phyloP scores from a whole-genome alignment of 1,140 invertebrate genomes.

The Drosophila miranda region DNA sequence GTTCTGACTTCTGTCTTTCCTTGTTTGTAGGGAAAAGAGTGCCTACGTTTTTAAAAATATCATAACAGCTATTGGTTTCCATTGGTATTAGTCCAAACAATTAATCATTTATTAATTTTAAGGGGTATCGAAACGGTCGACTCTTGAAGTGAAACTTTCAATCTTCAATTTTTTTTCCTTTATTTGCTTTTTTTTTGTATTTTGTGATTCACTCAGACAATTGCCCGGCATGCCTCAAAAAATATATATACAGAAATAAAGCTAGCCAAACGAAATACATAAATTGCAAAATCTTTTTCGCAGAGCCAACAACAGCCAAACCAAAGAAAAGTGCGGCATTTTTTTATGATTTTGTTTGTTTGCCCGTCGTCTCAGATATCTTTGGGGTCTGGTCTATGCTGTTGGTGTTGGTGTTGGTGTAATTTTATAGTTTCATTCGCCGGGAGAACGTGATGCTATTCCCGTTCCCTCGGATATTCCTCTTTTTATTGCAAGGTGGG shows the following conservation, averaged over 20 bases:
- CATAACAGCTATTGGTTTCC: no score
- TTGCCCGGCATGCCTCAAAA: slow-evolving; percentile 71
- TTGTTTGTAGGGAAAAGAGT: no score
- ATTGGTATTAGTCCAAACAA: no score
- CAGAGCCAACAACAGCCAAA: slow-evolving; percentile 20
- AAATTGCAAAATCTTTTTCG: slow-evolving; percentile 78
- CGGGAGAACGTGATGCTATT: slow-evolving; percentile 65
- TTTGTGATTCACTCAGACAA: slow-evolving; percentile 51
- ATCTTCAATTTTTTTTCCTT: no score
- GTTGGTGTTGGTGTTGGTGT: slow-evolving; percentile 6
- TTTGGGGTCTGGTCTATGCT: background rate
- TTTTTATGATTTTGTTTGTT: slow-evolving; percentile 68
- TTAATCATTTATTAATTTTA: no score
- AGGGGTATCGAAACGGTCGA: no score
- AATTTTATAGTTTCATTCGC: slow-evolving; percentile 64
- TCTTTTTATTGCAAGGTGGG: slow-evolving; percentile 44
- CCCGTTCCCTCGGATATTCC: slow-evolving; percentile 20
- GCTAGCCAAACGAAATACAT: slow-evolving; percentile 51
- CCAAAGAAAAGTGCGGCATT: slow-evolving; percentile 66
- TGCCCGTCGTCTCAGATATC: slow-evolving; percentile 30
- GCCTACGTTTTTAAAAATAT: no score
- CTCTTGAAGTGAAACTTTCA: no score
- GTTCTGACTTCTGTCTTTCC: no score
- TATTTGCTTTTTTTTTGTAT: slow-evolving; percentile 28
- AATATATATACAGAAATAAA: slow-evolving; percentile 3